Evolutionary conservation across 2,797 vertebrate genomes (phyloP).

Genomic region (Pipistrellus pygmaeus): DNA sequence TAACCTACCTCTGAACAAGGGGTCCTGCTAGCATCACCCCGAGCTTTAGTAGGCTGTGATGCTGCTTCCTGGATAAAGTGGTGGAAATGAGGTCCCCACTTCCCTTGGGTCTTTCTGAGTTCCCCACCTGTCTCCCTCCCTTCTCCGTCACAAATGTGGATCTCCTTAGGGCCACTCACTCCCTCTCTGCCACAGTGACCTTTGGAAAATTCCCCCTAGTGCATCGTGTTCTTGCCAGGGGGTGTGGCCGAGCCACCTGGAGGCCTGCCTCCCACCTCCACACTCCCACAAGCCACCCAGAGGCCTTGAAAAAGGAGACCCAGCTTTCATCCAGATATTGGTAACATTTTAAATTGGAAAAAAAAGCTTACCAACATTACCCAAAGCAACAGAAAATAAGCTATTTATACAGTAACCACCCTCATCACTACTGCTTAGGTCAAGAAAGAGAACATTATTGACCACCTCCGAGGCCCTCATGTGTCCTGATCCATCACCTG

Average conservation of each 20-base stretch:
- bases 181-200: neutral
- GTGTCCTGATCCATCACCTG: neutral
- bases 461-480: neutral
- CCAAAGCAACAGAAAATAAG: neutral
- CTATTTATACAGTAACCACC: neutral
- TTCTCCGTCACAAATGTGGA: neutral
- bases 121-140: neutral
- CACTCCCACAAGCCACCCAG: neutral
- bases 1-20: neutral
- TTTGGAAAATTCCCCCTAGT: neutral
- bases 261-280: neutral
- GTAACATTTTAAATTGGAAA: neutral
- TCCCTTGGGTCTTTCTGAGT: neutral
- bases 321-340: neutral
- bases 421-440: neutral
- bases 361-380: neutral
- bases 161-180: neutral
- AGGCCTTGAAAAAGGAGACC: neutral
- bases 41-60: neutral
- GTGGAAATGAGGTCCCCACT: neutral
- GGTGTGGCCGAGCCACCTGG: neutral
- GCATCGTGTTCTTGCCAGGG: neutral
- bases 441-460: neutral
- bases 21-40: fast-evolving
- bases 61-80: neutral